A percentile compares a stretch with the other conserved stretches of the same genome.
Conservation (phyloP, 2,888 invertebrate species). For the Timema cristinae region DNA sequence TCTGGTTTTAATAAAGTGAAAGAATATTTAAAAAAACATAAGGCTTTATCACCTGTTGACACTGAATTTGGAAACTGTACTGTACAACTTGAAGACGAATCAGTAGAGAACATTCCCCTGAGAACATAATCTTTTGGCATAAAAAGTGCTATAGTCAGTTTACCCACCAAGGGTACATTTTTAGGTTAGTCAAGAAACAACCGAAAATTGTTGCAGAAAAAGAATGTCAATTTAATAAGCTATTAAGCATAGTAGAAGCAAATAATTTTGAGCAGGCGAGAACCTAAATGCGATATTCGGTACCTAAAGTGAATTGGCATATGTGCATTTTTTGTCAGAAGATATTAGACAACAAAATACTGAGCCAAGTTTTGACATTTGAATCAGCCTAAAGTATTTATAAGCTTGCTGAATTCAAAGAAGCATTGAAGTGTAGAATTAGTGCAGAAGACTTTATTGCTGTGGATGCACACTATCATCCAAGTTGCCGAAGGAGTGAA, state of each 20-base stretch:
- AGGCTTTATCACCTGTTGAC: background rate
- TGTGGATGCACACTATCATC: background rate
- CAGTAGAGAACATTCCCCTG: background rate
- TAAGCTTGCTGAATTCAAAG: background rate
- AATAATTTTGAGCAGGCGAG: background rate
- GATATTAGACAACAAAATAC: background rate
- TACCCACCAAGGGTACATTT: background rate
- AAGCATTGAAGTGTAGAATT: slow-evolving; percentile 3
- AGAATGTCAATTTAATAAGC: background rate
- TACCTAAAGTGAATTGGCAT: slow-evolving; percentile 7
- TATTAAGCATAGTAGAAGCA: no score
- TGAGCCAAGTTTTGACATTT: background rate
- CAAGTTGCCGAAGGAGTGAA: background rate
- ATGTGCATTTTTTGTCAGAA: background rate
- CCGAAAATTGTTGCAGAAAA: background rate
- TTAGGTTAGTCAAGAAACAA: slow-evolving; percentile 3
- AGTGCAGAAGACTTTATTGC: background rate
- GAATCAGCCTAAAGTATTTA: background rate
- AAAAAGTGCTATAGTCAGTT: slow-evolving; percentile 7
- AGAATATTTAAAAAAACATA: background rate
- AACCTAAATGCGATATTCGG: background rate
- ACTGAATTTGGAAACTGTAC: background rate
- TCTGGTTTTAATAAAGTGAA: no score
- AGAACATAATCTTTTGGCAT: background rate
- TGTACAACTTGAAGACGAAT: background rate